These are phyloP conservation scores for Microcebus lehilahytsara DNA, from an alignment of 2,113 vertebrate species.

Conservation along the genomic window DNA sequence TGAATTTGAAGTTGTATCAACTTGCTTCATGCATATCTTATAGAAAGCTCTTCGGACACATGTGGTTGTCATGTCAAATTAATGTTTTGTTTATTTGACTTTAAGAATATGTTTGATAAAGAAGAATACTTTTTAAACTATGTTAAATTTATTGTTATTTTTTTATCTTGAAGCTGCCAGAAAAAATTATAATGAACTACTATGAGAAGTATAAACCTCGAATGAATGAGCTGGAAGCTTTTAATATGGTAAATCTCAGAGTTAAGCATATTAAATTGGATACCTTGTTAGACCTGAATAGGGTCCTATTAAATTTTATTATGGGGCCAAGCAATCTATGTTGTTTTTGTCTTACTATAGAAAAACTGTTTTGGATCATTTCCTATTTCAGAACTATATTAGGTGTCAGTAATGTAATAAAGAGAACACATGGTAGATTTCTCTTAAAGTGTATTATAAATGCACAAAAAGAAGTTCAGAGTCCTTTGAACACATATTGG, in stretches of 20 bases:
- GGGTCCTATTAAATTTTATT: slow-evolving; percentile 74
- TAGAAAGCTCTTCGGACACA: background rate
- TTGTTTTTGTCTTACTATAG: slow-evolving; percentile 70
- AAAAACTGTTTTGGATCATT: slow-evolving; percentile 73
- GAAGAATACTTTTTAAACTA: background rate
- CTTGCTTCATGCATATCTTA: background rate
- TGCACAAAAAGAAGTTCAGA: slow-evolving; percentile 73
- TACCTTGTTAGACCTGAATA: slow-evolving; percentile 67
- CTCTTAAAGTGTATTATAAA: slow-evolving; percentile 79
- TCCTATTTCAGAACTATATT: slow-evolving; percentile 82
- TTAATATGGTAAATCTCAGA: slow-evolving; percentile 91
- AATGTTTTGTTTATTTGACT: slow-evolving; percentile 40
- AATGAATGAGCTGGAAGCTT: slow-evolving; percentile 93
- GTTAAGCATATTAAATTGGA: slow-evolving; percentile 67
- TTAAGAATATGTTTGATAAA: background rate
- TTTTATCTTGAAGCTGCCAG: slow-evolving; percentile 84
- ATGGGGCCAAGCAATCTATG: slow-evolving; percentile 65
- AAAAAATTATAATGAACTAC: slow-evolving; percentile 90
- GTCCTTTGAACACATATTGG: slow-evolving; percentile 80
- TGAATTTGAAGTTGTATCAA: background rate
- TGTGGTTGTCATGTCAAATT: slow-evolving; percentile 49
- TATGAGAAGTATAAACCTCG: slow-evolving; percentile 88
- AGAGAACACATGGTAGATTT: slow-evolving; percentile 82
- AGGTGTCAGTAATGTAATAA: slow-evolving; percentile 84
- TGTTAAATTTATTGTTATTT: slow-evolving; percentile 13